Percentiles rank a stretch among this genome's conserved stretches.
Evolutionary conservation across 2,797 vertebrate genomes (phyloP).

Genomic region (Argyrosomus regius): DNA sequence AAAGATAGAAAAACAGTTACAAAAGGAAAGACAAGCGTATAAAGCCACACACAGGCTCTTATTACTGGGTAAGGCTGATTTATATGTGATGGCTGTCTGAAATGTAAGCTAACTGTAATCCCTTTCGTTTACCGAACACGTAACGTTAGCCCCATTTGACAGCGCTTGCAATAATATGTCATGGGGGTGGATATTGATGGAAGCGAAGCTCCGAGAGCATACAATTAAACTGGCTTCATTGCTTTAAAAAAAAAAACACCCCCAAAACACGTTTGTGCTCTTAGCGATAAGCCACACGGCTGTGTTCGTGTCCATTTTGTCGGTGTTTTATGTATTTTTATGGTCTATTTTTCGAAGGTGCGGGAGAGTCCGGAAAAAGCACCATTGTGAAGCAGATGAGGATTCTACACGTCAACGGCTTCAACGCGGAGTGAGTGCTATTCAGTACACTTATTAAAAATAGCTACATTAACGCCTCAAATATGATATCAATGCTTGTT

Average conservation of each 20-base stretch:
- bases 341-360: slow-evolving; percentile 87
- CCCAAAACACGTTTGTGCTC: slow-evolving; percentile 39
- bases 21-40: slow-evolving; percentile 96
- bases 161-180: slow-evolving; percentile 84
- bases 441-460: slow-evolving; percentile 34
- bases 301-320: slow-evolving; percentile 25
- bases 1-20: slow-evolving; percentile 98
- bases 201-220: slow-evolving; percentile 69
- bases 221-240: slow-evolving; percentile 61
- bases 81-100: slow-evolving; percentile 48
- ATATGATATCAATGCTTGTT: slow-evolving; percentile 30
- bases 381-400: slow-evolving; percentile 99
- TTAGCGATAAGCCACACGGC: slow-evolving; percentile 14
- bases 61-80: slow-evolving; percentile 92
- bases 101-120: slow-evolving; percentile 70
- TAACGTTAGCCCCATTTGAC: slow-evolving; percentile 79
- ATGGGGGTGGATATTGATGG: slow-evolving; percentile 83
- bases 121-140: slow-evolving; percentile 79
- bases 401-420: slow-evolving; percentile 99
- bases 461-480: slow-evolving; percentile 11
- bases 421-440: slow-evolving; percentile 97
- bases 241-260: neutral
- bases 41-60: slow-evolving; percentile 97
- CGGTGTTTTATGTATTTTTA: neutral
- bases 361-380: slow-evolving; percentile 99